Evolutionary conservation across 2,113 vertebrate species (phyloP).

Genomic region (Cyanistes caeruleus): DNA sequence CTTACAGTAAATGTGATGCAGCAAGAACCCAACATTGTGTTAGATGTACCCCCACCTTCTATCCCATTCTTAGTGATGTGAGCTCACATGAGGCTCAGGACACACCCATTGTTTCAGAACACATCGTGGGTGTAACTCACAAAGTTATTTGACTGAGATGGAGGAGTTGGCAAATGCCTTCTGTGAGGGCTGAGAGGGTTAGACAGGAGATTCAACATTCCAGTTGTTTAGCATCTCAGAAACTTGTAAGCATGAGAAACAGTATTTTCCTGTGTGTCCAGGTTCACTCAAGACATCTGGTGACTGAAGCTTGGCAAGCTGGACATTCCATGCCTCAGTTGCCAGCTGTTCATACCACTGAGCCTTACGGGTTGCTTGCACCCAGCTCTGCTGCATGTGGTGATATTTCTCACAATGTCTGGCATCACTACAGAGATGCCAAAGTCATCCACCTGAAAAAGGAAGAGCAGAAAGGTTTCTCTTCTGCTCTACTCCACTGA

Average conservation of each 20-base stretch:
- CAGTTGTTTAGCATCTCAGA: neutral
- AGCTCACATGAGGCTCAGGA: neutral
- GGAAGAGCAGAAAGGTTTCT: neutral
- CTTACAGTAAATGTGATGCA: neutral
- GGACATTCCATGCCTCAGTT: neutral
- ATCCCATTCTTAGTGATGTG: neutral
- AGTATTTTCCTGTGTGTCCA: neutral
- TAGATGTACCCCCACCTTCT: neutral
- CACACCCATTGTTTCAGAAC: neutral
- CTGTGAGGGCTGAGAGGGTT: neutral
- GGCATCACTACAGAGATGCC: neutral
- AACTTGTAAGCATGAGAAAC: neutral
- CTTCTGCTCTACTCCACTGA: neutral
- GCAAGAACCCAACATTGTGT: neutral
- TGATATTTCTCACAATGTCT: neutral
- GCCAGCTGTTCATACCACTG: neutral
- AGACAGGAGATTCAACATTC: neutral
- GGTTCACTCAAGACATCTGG: neutral
- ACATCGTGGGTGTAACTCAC: neutral
- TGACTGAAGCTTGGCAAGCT: neutral
- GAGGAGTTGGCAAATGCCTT: neutral
- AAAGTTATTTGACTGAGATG: neutral
- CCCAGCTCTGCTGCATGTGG: rapidly evolving
- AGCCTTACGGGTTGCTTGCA: neutral
- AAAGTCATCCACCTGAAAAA: neutral